Percentiles rank a stretch among this genome's conserved stretches.
These are phyloP conservation scores for Zosterops japonicus DNA, from an alignment of 2,113 vertebrate species.

Conservation along the genomic window DNA sequence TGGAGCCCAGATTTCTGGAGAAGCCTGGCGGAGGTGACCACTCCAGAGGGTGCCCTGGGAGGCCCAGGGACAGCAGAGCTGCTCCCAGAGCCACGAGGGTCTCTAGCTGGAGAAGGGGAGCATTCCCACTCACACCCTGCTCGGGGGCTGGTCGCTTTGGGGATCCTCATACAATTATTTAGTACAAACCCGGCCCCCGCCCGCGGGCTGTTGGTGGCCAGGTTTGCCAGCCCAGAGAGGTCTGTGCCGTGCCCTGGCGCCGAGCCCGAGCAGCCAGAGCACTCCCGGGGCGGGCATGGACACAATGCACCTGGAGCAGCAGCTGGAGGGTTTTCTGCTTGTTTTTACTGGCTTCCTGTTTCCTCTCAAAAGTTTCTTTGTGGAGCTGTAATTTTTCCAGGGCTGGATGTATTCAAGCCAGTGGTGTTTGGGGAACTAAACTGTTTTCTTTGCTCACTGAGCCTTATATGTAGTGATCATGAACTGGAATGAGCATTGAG, in stretches of 20 bases:
- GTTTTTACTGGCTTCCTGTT: not conserved
- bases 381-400: not conserved
- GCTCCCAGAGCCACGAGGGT: fast-evolving
- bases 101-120: not conserved
- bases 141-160: fast-evolving
- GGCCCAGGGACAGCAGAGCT: not conserved
- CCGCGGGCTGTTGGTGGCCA: fast-evolving
- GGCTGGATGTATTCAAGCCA: not conserved
- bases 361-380: not conserved
- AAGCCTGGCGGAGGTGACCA: fast-evolving
- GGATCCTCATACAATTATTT: not conserved
- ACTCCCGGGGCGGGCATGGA: fast-evolving
- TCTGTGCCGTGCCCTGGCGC: not conserved
- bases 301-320: not conserved
- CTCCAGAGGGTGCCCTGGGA: not conserved
- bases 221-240: not conserved
- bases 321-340: not conserved
- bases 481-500: not conserved
- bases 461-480: not conserved
- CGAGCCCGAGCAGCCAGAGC: fast-evolving
- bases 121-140: not conserved
- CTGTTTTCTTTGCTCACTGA: not conserved
- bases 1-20: not conserved
- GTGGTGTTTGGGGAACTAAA: fast-evolving
- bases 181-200: fast-evolving